A percentile compares a stretch with the other conserved stretches of the same genome.
Evolutionary conservation across 2,888 invertebrate species (phyloP).

Genomic region (Lagria hirta): DNA sequence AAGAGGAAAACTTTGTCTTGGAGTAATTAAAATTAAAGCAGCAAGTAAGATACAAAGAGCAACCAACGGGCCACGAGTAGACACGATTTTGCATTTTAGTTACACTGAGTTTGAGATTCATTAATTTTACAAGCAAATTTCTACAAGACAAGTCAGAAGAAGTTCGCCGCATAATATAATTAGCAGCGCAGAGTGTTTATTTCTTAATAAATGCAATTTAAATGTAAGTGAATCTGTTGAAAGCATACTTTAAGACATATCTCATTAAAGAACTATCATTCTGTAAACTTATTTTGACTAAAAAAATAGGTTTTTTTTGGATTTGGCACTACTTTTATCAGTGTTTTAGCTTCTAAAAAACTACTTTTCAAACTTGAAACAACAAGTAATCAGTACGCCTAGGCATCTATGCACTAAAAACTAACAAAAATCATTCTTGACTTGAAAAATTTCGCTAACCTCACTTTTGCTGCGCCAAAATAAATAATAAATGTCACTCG

Average conservation of each 20-base stretch:
- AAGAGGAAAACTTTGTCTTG: slow-evolving; percentile 13
- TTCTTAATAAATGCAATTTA: background rate
- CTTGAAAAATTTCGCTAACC: no score
- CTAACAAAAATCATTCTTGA: no score
- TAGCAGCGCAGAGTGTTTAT: background rate
- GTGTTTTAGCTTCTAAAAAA: no score
- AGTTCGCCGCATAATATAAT: slow-evolving; percentile 3
- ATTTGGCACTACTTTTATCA: no score
- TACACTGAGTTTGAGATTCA: slow-evolving; percentile 13
- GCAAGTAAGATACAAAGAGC: slow-evolving; percentile 14
- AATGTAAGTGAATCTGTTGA: background rate
- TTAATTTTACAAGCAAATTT: slow-evolving; percentile 18
- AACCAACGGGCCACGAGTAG: slow-evolving; percentile 9
- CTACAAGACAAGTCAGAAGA: no score
- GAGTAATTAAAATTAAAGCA: slow-evolving; percentile 21
- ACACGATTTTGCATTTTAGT: slow-evolving; percentile 13
- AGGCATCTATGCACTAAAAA: no score
- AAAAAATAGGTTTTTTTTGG: no score
- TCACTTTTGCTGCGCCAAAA: no score
- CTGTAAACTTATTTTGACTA: background rate
- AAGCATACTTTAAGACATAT: background rate
- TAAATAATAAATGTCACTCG: no score
- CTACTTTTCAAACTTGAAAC: no score
- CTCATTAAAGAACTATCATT: no score
- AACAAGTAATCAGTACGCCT: no score